phyloP scores from a whole-genome alignment of 2,797 vertebrate genomes.

The Gobio occitaniae region DNA sequence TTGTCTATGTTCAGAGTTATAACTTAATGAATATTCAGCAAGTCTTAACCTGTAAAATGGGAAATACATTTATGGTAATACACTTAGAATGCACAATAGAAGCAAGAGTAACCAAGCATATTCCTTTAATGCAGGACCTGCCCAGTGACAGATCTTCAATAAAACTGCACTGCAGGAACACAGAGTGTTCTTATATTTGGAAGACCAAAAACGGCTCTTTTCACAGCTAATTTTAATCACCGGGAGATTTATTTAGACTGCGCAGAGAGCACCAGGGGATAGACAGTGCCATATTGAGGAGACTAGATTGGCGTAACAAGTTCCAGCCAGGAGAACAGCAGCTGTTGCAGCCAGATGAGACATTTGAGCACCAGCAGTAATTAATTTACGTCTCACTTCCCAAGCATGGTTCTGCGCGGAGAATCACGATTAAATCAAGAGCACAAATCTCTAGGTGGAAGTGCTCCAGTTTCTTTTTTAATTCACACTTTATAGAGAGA shows the following conservation, averaged over 20 bases:
- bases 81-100: not conserved
- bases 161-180: not conserved
- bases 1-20: not conserved
- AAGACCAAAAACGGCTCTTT: conserved; percentile 15
- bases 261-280: conserved; percentile 42
- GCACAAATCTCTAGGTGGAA: not conserved
- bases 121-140: not conserved
- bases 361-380: conserved; percentile 47
- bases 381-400: conserved; percentile 55
- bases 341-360: conserved; percentile 56
- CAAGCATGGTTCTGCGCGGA: conserved; percentile 19
- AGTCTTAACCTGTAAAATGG: not conserved
- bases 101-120: not conserved
- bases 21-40: not conserved
- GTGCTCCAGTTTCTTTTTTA: not conserved
- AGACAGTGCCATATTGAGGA: conserved; percentile 40
- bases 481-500: not conserved
- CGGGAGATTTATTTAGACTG: conserved; percentile 44
- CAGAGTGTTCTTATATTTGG: not conserved
- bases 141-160: not conserved
- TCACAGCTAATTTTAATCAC: conserved; percentile 48
- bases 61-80: not conserved
- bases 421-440: conserved; percentile 47
- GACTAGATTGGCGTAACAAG: conserved; percentile 57
- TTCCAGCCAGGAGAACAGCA: conserved; percentile 55